Percentiles rank a stretch among this genome's conserved stretches.
phyloP scores from a whole-genome alignment of 2,888 invertebrate genomes.

The Entomobrya multifasciata region DNA sequence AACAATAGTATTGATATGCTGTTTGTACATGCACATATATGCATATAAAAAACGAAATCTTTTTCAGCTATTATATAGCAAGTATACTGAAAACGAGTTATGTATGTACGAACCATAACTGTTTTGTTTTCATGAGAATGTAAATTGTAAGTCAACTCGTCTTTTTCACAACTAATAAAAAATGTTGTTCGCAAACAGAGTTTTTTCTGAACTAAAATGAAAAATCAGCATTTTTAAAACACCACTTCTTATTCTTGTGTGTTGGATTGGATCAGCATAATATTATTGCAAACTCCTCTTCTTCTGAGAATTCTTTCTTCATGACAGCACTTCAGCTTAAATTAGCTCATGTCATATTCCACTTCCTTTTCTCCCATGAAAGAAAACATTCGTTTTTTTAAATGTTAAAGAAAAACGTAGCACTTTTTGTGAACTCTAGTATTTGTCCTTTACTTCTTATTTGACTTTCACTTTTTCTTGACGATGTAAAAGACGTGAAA shows the following conservation, averaged over 20 bases:
- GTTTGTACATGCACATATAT: too few species aligned
- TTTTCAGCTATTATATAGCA: too few species aligned
- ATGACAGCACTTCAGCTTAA: conserved; percentile 63
- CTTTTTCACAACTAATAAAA: too few species aligned
- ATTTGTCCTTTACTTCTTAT: conserved; percentile 8
- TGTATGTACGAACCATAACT: too few species aligned
- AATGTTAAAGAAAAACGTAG: conserved; percentile 19
- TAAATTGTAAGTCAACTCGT: too few species aligned
- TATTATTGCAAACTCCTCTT: conserved; percentile 51
- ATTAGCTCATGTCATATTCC: conserved; percentile 63
- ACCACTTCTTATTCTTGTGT: conserved; percentile 3
- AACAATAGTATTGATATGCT: too few species aligned
- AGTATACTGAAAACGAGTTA: too few species aligned
- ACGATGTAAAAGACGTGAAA: background rate
- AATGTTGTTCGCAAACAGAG: too few species aligned
- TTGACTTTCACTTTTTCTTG: background rate
- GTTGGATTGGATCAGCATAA: conserved; percentile 57
- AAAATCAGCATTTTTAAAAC: conserved; percentile 36
- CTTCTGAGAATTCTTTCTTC: conserved; percentile 41
- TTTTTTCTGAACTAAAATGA: background rate
- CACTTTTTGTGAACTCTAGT: background rate
- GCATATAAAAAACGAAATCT: too few species aligned
- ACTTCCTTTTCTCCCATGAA: background rate
- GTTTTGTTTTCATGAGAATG: too few species aligned
- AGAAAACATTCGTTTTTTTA: conserved; percentile 4